Evolutionary conservation across 53 echinoderm and acorn worm genomes (phyloP).

Genomic region (Hippasteria phrygiana): DNA sequence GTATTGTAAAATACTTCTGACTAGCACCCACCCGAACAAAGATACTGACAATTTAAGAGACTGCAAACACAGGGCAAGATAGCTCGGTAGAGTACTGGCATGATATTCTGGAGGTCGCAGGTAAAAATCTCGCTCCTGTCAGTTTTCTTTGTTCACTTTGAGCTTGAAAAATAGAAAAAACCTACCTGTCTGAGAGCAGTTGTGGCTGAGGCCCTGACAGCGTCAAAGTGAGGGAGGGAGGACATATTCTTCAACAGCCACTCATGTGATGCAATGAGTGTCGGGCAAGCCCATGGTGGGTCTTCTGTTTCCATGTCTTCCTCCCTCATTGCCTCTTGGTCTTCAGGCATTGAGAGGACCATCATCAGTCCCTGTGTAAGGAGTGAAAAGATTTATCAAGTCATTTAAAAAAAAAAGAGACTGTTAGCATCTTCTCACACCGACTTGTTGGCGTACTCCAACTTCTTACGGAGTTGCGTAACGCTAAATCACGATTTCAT

Average conservation of each 20-base stretch:
- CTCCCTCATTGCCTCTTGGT: constrained; percentile 58
- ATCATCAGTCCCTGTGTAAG: constrained; percentile 56
- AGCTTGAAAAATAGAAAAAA: background rate
- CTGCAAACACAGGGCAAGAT: no score
- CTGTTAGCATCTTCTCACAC: no score
- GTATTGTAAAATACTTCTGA: no score
- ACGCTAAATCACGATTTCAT: no score
- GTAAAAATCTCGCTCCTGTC: no score
- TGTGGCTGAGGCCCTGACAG: constrained; percentile 72
- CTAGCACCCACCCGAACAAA: no score
- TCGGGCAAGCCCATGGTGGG: constrained; percentile 58
- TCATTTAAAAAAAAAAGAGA: no score
- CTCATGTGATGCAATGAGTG: constrained; percentile 78
- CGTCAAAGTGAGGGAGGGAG: constrained; percentile 87
- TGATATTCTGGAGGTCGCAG: no score
- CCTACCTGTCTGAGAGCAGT: constrained; percentile 77
- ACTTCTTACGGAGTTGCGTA: no score
- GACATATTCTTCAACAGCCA: constrained; percentile 92
- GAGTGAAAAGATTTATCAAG: background rate
- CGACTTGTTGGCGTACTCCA: no score
- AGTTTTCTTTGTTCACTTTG: background rate
- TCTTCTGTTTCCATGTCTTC: constrained; percentile 75
- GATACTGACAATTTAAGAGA: no score
- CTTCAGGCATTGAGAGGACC: constrained; percentile 70
- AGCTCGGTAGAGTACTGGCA: no score